A percentile compares a stretch with the other conserved stretches of the same genome.
Evolutionary conservation across 1,140 invertebrate genomes (phyloP).

Genomic region (Belonocnema kinseyi): DNA sequence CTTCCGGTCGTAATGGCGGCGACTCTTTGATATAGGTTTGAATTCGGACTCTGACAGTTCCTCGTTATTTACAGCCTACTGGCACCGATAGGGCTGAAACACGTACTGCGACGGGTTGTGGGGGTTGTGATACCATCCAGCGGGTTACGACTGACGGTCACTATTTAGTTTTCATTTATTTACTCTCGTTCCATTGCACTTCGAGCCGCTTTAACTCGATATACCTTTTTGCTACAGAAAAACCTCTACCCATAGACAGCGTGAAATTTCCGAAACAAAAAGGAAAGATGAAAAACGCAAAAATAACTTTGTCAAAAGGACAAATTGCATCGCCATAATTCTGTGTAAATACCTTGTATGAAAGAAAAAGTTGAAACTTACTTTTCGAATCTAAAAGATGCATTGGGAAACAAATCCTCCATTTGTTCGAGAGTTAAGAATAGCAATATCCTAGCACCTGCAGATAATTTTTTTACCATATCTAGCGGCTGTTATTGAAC

Average conservation of each 20-base stretch:
- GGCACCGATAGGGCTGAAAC: conserved; percentile 25
- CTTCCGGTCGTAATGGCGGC: conserved; percentile 19
- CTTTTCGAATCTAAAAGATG: too few species aligned
- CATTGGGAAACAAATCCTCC: too few species aligned
- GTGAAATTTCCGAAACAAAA: not conserved
- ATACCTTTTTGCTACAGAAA: not conserved
- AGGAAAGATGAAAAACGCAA: not conserved
- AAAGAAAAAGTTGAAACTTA: too few species aligned
- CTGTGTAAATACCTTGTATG: too few species aligned
- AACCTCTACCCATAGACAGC: not conserved
- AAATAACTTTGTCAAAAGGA: not conserved
- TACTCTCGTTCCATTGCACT: conserved; percentile 21
- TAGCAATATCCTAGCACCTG: too few species aligned
- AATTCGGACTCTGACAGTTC: conserved; percentile 16
- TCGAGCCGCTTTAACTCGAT: not conserved
- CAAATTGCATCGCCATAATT: not conserved
- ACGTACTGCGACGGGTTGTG: not conserved
- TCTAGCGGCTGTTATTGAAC: too few species aligned
- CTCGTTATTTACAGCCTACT: conserved; percentile 25
- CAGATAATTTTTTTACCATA: too few species aligned
- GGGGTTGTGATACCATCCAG: conserved; percentile 14
- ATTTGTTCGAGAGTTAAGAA: too few species aligned
- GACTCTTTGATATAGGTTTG: conserved; percentile 26
- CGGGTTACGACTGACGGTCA: not conserved
- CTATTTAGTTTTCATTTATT: conserved; percentile 30